A percentile compares a stretch with the other conserved stretches of the same genome.
Evolutionary conservation across 2,113 vertebrate genomes (phyloP).

Genomic region (Echinops telfairi): DNA sequence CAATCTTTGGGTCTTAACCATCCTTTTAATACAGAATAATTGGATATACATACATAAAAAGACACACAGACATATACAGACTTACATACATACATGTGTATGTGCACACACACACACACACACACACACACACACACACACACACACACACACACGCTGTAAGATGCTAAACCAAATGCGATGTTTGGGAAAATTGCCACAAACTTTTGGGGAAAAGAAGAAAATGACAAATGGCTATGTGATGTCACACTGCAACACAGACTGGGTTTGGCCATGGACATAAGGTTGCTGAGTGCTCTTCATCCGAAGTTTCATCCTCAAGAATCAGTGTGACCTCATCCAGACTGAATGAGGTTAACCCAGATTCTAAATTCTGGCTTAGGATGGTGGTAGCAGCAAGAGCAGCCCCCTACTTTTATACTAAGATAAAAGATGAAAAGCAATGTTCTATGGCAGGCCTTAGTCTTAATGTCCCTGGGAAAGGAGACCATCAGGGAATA

Average conservation of each 20-base stretch:
- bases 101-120: too few species aligned
- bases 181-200: neutral
- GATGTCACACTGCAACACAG: too few species aligned
- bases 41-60: too few species aligned
- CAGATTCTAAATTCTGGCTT: neutral
- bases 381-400: neutral
- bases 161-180: too few species aligned
- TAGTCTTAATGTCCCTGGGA: neutral
- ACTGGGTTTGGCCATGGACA: neutral
- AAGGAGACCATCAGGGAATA: neutral
- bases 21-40: neutral
- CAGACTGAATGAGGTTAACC: neutral
- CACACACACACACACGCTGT: too few species aligned
- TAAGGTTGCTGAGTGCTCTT: neutral
- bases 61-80: too few species aligned
- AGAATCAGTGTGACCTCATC: neutral
- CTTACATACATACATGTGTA: too few species aligned
- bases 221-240: neutral
- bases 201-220: neutral
- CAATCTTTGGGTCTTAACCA: too few species aligned
- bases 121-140: too few species aligned
- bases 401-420: neutral
- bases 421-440: neutral
- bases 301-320: neutral
- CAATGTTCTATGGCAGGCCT: neutral